Evolutionary conservation across 2,888 invertebrate genomes (phyloP), one percentile per base, ranked within the genome.

Genomic region (Dendrolimus pini): DNA sequence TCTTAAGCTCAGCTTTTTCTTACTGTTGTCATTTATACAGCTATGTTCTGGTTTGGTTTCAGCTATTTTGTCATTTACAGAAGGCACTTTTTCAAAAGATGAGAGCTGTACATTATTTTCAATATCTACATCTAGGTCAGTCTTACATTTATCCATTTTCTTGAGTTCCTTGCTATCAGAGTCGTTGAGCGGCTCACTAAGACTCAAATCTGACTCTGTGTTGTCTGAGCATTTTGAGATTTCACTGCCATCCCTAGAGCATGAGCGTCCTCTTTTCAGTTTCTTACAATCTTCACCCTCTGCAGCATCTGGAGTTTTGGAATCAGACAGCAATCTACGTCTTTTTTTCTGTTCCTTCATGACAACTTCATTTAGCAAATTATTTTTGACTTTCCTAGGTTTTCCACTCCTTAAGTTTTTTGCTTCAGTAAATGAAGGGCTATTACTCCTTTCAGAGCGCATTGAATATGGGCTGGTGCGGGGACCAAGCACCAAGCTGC

Each of bases 391-490:
- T 79, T 93, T 93, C 59, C 94, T 89, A 55, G 93, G 92, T 73
- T 94, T 94, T 0, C 94, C 94, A 75, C 94, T 94, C 57, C 94
- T 85, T 58, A 94, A 82, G 61, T 93, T 92, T 63, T 94, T 92
- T 41, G 89, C 89, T 63, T 92, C 91, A 58, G 83, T 78, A 56
- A 86, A 69, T 62, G 89, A 85, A 55, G 91, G 91, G 62, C 91
- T 91, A 64, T 89, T 89, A 67, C 91, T 90, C 61, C 93, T 87
- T 67, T 93, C 93, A 9, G 93, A 93, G 60, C 93, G 83, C 74
- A 93, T 93, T 52, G 92, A 91, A 69, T 93, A 93, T n/a, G 93
- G 93, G 71, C 92, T 93, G 60, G 89, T 90, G 13, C 90, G 78
- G 52, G 89, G 80, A 1, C 89, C 90, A 14, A 85, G 70, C 47